These are phyloP conservation scores for Cinclus cinclus DNA, from an alignment of 2,113 vertebrate genomes.

Conservation along the genomic window DNA sequence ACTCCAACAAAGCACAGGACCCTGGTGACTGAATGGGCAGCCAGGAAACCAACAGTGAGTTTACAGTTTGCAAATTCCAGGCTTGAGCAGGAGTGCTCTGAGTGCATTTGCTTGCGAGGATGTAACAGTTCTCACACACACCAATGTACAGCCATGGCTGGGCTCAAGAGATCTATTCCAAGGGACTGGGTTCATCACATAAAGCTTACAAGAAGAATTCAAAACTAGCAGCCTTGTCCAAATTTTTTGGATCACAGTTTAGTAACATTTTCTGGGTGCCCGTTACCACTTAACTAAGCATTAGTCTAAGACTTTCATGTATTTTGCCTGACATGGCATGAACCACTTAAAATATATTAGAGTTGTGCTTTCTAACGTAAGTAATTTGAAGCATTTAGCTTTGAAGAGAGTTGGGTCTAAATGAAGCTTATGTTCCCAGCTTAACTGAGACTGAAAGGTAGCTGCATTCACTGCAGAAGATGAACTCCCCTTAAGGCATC, in stretches of 20 bases:
- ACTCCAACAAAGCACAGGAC: not conserved
- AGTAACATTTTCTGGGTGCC: not conserved
- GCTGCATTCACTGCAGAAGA: not conserved
- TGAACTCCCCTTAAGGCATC: not conserved
- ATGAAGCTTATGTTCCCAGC: not conserved
- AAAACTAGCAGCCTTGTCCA: not conserved
- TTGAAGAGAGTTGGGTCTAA: not conserved
- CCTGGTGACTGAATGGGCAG: not conserved
- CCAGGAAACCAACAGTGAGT: not conserved
- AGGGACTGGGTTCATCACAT: not conserved
- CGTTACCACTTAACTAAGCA: not conserved
- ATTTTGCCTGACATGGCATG: not conserved
- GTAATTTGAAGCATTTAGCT: not conserved
- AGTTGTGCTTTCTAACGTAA: not conserved
- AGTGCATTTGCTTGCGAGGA: not conserved
- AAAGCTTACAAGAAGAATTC: not conserved
- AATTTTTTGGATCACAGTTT: not conserved
- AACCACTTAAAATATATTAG: not conserved
- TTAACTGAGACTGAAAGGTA: not conserved
- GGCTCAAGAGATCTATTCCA: not conserved
- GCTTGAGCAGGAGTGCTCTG: not conserved
- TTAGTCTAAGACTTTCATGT: not conserved
- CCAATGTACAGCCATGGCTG: fast-evolving
- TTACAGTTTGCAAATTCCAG: not conserved
- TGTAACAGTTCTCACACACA: not conserved